A percentile compares a stretch with the other conserved stretches of the same genome.
phyloP scores from a whole-genome alignment of 2,113 vertebrate genomes.

The Hypanus sabinus region DNA sequence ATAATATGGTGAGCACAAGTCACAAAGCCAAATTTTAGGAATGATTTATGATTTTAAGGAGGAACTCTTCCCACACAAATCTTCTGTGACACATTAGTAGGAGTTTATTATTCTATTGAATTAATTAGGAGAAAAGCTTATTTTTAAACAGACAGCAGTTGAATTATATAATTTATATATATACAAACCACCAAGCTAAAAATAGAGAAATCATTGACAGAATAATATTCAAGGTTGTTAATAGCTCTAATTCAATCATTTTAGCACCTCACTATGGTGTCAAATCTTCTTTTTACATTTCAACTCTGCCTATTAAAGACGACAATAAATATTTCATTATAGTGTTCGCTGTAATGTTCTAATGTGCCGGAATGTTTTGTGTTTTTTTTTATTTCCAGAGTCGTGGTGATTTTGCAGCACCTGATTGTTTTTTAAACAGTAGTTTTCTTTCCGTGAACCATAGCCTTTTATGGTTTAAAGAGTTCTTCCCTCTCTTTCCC shows the following conservation, averaged over 20 bases:
- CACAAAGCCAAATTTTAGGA: background rate
- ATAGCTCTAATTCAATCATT: background rate
- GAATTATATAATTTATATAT: background rate
- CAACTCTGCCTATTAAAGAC: background rate
- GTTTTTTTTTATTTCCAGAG: background rate
- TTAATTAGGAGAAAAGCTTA: background rate
- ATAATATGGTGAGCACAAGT: background rate
- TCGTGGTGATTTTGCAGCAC: background rate
- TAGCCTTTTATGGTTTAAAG: background rate
- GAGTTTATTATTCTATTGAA: background rate
- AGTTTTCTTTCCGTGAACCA: no score
- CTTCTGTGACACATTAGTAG: background rate
- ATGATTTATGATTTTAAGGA: background rate
- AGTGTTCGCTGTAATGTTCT: background rate
- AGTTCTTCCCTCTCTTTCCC: background rate
- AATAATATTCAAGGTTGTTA: background rate
- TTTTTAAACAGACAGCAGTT: constrained; percentile 4
- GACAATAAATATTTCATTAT: constrained; percentile 8
- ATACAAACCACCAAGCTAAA: background rate
- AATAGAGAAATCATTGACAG: background rate
- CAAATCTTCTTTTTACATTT: background rate
- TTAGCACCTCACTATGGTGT: background rate
- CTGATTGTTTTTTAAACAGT: background rate
- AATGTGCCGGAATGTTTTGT: background rate
- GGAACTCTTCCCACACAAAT: background rate